These are phyloP conservation scores for cat (Felis catus) DNA, from an alignment of 2,113 vertebrate species.

Conservation along the genomic window F.catus_Fca126_mat1.0 CM031412.1:51760501-51761000, in stretches of 20 bases:
- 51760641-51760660: background rate
- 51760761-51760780: conserved; percentile 55
- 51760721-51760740: conserved; percentile 62
- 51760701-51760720: conserved; percentile 42
- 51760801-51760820: conserved; percentile 34
- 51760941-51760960: conserved; percentile 8
- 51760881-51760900: conserved; percentile 22
- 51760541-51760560: background rate
- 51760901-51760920: background rate
- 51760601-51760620: background rate
- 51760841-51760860: background rate
- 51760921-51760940: conserved; percentile 39
- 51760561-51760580: background rate
- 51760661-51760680: conserved; percentile 31
- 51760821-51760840: conserved; percentile 1
- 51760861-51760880: conserved; percentile 48
- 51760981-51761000: conserved; percentile 15
- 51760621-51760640: background rate
- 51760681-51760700: background rate
- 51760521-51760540: background rate
- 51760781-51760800: conserved; percentile 55
- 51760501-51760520: background rate
- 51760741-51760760: conserved; percentile 52
- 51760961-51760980: conserved; percentile 32
- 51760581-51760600: background rate